Evolutionary conservation across 2,888 invertebrate species (phyloP).

Genomic region (Sarcophaga variegata): DNA sequence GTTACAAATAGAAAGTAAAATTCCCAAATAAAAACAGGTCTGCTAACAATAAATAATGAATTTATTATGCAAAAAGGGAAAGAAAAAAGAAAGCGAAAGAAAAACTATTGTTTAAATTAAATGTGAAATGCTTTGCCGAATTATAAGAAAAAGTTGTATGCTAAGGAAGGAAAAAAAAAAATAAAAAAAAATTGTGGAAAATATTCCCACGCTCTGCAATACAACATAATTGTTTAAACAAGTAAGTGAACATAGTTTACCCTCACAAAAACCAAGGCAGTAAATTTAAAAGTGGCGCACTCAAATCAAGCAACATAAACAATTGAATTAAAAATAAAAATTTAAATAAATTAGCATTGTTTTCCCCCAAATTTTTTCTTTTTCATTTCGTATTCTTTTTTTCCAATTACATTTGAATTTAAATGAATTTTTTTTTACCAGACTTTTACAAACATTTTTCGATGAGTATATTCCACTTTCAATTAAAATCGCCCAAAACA

Average conservation of each 20-base stretch:
- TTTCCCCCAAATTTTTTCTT: no score
- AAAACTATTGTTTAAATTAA: conserved; percentile 39
- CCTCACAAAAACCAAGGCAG: no score
- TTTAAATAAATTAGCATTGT: no score
- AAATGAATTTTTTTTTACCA: no score
- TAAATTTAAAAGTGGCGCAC: no score
- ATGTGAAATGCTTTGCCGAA: conserved; percentile 15
- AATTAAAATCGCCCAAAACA: no score
- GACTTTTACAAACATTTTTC: no score
- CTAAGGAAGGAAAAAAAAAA: not conserved
- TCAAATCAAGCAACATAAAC: no score
- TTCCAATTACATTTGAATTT: no score
- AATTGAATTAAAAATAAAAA: no score
- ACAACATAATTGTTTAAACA: conserved; percentile 3
- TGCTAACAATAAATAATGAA: conserved; percentile 8
- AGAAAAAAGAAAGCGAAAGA: conserved; percentile 26
- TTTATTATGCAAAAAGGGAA: conserved; percentile 15
- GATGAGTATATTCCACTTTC: no score
- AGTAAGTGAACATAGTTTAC: not conserved
- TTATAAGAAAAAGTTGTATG: conserved; percentile 35
- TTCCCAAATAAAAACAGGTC: not conserved
- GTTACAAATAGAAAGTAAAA: not conserved
- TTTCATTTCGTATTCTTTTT: no score
- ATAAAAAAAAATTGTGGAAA: not conserved
- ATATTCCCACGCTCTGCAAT: conserved; percentile 36